Conservation (phyloP, 2,113 vertebrate species). For the Pterophyllum scalare region DNA sequence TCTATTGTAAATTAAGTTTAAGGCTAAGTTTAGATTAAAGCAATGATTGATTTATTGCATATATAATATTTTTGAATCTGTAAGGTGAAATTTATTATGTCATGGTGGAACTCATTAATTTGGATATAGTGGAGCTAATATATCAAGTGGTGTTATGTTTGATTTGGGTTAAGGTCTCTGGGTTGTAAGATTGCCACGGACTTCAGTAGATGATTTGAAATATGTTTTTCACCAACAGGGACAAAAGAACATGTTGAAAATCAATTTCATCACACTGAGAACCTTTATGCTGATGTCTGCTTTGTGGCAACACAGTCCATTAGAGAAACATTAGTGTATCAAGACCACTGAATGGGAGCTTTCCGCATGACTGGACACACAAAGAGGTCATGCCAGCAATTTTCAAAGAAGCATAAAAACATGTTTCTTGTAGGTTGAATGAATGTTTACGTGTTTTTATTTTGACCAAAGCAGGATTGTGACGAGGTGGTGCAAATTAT, state of each 20-base stretch:
- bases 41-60: neutral
- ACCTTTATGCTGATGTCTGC: constrained; percentile 6
- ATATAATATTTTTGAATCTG: neutral
- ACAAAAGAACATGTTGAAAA: constrained; percentile 48
- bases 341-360: constrained; percentile 29
- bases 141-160: neutral
- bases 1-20: neutral
- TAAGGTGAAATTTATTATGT: neutral
- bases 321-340: constrained; percentile 42
- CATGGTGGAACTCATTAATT: neutral
- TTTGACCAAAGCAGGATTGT: neutral
- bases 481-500: neutral
- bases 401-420: constrained; percentile 8
- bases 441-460: neutral
- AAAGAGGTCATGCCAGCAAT: constrained; percentile 10
- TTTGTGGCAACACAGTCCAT: constrained; percentile 34
- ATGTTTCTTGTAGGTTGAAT: neutral
- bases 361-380: neutral
- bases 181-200: neutral
- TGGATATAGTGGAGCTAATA: neutral
- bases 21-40: neutral
- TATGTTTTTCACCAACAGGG: constrained; percentile 39
- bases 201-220: constrained; percentile 16
- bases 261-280: constrained; percentile 49
- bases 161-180: neutral